A percentile compares a stretch with the other conserved stretches of the same genome.
Conservation (phyloP, 2,888 invertebrate genomes). For the Dolichomitus sp. region DNA sequence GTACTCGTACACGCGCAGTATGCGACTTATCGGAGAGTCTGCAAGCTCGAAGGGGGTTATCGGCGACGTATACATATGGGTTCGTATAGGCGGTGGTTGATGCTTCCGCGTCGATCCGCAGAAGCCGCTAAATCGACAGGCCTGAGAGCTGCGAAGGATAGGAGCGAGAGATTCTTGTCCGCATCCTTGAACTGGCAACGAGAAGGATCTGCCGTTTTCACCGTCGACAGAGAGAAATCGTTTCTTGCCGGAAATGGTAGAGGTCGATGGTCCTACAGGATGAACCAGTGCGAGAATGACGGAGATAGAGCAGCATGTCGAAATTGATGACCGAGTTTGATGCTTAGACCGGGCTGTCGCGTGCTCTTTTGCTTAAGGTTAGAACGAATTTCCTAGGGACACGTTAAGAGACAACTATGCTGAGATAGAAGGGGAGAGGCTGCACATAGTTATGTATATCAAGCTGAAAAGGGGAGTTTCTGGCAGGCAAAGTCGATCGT, state of each 20-base stretch:
- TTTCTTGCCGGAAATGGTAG: constrained; percentile 39
- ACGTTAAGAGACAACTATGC: constrained; percentile 31
- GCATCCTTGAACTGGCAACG: constrained; percentile 52
- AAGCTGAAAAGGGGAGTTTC: constrained; percentile 19
- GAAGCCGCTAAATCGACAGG: constrained; percentile 58
- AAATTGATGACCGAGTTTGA: constrained; percentile 69
- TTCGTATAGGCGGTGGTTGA: constrained; percentile 45
- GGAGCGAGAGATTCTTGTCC: constrained; percentile 35
- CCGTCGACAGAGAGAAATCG: constrained; percentile 55
- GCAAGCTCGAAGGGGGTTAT: constrained; percentile 21
- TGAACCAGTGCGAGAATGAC: constrained; percentile 18
- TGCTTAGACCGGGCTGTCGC: constrained; percentile 36
- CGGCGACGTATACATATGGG: constrained; percentile 24
- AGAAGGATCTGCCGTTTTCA: constrained; percentile 49
- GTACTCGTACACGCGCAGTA: constrained; percentile 1
- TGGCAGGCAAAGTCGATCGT: constrained; percentile 25
- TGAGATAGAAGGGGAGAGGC: constrained; percentile 19
- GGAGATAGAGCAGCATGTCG: constrained; percentile 57
- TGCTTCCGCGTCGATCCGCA: constrained; percentile 47
- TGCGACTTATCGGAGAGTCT: constrained; percentile 31
- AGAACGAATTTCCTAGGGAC: constrained; percentile 44
- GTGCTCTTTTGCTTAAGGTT: constrained; percentile 31
- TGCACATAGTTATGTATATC: constrained; percentile 28
- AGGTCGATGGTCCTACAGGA: constrained; percentile 6
- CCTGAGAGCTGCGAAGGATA: constrained; percentile 32